Conservation (phyloP, 30 jellyfish, hydroid and myxozoan species). For the Hydractinia echinata region DNA sequence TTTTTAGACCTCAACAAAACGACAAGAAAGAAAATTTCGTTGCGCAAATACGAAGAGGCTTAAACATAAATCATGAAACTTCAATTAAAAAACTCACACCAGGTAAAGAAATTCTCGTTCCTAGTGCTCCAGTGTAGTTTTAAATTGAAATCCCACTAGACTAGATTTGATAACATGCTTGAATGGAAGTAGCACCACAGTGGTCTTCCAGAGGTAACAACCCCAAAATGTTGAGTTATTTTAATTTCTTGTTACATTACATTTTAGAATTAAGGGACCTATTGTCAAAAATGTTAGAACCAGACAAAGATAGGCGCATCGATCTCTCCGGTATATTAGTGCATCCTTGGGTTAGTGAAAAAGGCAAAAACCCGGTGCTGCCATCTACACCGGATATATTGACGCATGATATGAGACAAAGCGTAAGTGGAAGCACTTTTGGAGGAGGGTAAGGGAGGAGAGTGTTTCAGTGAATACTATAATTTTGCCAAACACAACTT, state of each 20-base stretch:
- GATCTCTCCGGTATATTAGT: conserved; percentile 34
- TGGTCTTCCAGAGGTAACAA: too few relatives aligned
- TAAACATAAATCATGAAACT: background rate
- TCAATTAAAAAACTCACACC: background rate
- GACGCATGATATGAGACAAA: conserved; percentile 6
- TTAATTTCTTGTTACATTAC: background rate
- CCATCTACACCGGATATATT: conserved; percentile 1
- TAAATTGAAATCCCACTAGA: too few relatives aligned
- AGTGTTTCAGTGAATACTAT: too few relatives aligned
- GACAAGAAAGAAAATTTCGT: conserved; percentile 3
- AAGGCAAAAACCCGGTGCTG: conserved; percentile 32
- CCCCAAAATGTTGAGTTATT: background rate
- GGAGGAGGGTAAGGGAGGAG: too few relatives aligned
- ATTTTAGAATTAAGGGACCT: conserved; percentile 43
- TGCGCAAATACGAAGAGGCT: conserved; percentile 1
- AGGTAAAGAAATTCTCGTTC: background rate
- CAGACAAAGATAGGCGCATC: conserved; percentile 57
- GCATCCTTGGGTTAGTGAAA: conserved; percentile 59
- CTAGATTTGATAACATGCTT: too few relatives aligned
- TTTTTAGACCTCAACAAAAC: background rate
- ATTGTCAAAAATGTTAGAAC: conserved; percentile 39
- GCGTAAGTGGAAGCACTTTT: background rate
- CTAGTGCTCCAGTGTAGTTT: too few relatives aligned
- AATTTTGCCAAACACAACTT: too few relatives aligned
- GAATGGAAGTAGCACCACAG: too few relatives aligned